These are phyloP conservation scores for Boloria selene DNA, from an alignment of 2,888 invertebrate species.

Conservation along the genomic window DNA sequence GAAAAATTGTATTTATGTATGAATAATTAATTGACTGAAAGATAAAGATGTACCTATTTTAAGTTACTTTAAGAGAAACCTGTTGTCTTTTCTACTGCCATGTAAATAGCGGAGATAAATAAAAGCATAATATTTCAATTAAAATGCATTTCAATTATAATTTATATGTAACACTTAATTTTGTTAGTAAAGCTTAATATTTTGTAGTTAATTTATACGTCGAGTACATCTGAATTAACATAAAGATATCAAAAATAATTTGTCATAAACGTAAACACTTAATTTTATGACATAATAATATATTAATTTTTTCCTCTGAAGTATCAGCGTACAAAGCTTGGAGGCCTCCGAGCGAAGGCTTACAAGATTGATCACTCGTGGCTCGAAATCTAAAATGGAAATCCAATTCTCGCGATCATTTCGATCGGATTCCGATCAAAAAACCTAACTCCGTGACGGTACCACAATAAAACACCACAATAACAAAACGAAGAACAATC, in stretches of 20 bases:
- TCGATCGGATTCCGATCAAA: constrained; percentile 78
- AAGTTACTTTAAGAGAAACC: constrained; percentile 72
- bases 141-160: constrained; percentile 25
- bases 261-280: constrained; percentile 1
- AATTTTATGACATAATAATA: constrained; percentile 2
- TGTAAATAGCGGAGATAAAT: constrained; percentile 73
- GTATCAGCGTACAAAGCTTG: constrained; percentile 25
- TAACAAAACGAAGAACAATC: constrained; percentile 80
- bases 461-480: constrained; percentile 77
- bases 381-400: constrained; percentile 75
- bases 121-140: constrained; percentile 61
- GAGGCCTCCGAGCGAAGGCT: constrained; percentile 37
- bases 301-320: constrained; percentile 15
- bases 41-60: constrained; percentile 71
- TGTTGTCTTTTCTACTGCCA: constrained; percentile 77
- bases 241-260: not conserved
- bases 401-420: constrained; percentile 80
- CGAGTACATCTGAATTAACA: no score
- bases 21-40: constrained; percentile 70
- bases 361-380: constrained; percentile 70
- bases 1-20: constrained; percentile 55
- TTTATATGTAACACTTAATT: not conserved
- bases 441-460: constrained; percentile 78
- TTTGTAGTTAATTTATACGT: no score
- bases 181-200: no score